Percentiles rank a stretch among this genome's conserved stretches.
phyloP scores from a whole-genome alignment of 2,888 invertebrate species.

The Anthophora plumipes region DNA sequence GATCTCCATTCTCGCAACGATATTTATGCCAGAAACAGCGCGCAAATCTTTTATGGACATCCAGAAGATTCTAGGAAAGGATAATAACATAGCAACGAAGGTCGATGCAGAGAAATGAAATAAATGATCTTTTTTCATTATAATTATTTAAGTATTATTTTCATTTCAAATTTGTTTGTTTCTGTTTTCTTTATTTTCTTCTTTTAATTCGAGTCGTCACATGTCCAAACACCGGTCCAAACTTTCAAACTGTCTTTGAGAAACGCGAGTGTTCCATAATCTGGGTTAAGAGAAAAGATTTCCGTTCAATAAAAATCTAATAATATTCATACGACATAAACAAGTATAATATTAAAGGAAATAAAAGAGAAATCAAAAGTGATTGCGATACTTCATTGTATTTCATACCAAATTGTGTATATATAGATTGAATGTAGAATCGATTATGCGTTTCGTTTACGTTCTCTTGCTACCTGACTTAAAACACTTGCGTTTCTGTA shows the following conservation, averaged over 20 bases:
- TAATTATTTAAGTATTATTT: not conserved
- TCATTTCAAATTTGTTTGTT: not conserved
- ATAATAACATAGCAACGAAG: not conserved
- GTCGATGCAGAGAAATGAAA: not conserved
- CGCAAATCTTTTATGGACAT: conserved; percentile 60
- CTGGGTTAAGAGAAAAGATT: not conserved
- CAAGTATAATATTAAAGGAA: not conserved
- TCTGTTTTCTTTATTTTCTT: not conserved
- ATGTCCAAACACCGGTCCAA: too few species aligned
- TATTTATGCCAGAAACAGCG: conserved; percentile 67
- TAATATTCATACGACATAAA: not conserved
- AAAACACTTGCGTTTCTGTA: not conserved
- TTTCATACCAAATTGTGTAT: not conserved
- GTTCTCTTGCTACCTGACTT: conserved; percentile 9
- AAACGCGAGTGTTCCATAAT: not conserved
- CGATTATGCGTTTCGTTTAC: conserved; percentile 1
- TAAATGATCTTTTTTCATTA: not conserved
- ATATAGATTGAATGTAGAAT: too few species aligned
- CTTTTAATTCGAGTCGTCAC: too few species aligned
- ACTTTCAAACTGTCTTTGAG: not conserved
- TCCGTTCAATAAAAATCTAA: not conserved
- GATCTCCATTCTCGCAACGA: conserved; percentile 10
- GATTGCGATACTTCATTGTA: not conserved
- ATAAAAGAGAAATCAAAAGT: too few species aligned
- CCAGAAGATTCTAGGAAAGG: conserved; percentile 31